These are phyloP conservation scores for Rhadinocentrus ornatus DNA, from an alignment of 2,797 vertebrate species.

Conservation along the genomic window DNA sequence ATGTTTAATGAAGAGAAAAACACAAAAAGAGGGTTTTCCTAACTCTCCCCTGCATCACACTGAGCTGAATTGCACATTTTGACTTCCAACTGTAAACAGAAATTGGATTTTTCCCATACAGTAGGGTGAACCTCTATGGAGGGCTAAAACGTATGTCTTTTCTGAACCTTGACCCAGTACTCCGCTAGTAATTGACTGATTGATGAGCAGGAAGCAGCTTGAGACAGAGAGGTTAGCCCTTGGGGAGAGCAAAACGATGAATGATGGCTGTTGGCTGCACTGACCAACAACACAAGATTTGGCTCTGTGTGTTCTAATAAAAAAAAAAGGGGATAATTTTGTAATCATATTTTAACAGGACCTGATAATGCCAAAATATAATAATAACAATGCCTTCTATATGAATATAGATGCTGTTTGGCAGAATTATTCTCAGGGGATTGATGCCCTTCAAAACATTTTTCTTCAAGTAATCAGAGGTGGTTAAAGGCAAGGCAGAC, in stretches of 20 bases:
- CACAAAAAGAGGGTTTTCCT: constrained; percentile 43
- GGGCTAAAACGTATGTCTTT: constrained; percentile 28
- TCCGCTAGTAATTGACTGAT: constrained; percentile 70
- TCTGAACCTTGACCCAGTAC: constrained; percentile 60
- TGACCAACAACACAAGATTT: constrained; percentile 32
- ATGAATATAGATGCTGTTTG: constrained; percentile 5
- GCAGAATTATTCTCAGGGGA: constrained; percentile 13
- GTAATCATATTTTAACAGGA: constrained; percentile 28
- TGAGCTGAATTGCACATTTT: constrained; percentile 12
- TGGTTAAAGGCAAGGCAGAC: constrained; percentile 18
- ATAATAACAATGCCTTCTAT: constrained; percentile 2
- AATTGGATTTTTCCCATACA: constrained; percentile 9
- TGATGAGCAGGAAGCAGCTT: constrained; percentile 71
- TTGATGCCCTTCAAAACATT: constrained; percentile 26
- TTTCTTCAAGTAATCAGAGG: constrained; percentile 24
- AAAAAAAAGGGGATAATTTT: constrained; percentile 25
- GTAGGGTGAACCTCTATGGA: constrained; percentile 25
- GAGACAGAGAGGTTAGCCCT: constrained; percentile 40
- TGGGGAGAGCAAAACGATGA: constrained; percentile 39
- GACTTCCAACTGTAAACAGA: constrained; percentile 30
- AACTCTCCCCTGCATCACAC: constrained; percentile 29
- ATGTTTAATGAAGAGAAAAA: constrained; percentile 54
- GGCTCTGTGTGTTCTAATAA: constrained; percentile 9
- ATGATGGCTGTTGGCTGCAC: constrained; percentile 54
- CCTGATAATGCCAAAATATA: constrained; percentile 21